Evolutionary conservation across 1,140 invertebrate species (phyloP).

Genomic region (Macrotrachela quadricornifera): DNA sequence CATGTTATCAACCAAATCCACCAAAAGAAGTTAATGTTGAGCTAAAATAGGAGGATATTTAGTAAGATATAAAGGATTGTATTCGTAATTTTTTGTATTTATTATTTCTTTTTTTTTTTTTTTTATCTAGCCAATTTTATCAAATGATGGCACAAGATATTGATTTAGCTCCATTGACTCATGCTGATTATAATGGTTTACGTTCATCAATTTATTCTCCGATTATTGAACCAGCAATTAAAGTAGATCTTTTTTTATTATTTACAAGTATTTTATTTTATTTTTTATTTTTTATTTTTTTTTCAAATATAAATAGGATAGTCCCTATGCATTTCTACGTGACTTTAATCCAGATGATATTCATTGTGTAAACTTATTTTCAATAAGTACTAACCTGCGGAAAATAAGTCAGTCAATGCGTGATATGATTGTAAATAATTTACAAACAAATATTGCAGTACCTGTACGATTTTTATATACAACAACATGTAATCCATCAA

Average conservation of each 20-base stretch:
- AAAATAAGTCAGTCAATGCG: constrained; percentile 68
- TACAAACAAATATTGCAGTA: constrained; percentile 7
- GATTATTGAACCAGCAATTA: too few relatives aligned
- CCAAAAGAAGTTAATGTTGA: constrained; percentile 62
- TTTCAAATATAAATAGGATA: too few relatives aligned
- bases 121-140: constrained; percentile 53
- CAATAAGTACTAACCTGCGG: constrained; percentile 68
- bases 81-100: background rate
- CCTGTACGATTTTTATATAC: constrained; percentile 16
- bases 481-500: constrained; percentile 11
- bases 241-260: too few relatives aligned
- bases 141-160: constrained; percentile 42
- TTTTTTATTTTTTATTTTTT: too few relatives aligned
- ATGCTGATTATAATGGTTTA: too few relatives aligned
- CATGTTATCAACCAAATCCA: constrained; percentile 54
- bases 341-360: constrained; percentile 68
- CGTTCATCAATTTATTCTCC: too few relatives aligned
- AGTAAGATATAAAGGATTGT: constrained; percentile 10
- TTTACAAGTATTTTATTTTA: too few relatives aligned
- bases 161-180: too few relatives aligned
- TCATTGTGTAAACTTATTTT: constrained; percentile 51
- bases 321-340: constrained; percentile 60
- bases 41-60: constrained; percentile 60
- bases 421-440: constrained; percentile 28
- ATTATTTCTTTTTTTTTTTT: constrained; percentile 3